These are phyloP conservation scores for Ruditapes philippinarum DNA, from an alignment of 1,140 invertebrate species.

Conservation along the genomic window DNA sequence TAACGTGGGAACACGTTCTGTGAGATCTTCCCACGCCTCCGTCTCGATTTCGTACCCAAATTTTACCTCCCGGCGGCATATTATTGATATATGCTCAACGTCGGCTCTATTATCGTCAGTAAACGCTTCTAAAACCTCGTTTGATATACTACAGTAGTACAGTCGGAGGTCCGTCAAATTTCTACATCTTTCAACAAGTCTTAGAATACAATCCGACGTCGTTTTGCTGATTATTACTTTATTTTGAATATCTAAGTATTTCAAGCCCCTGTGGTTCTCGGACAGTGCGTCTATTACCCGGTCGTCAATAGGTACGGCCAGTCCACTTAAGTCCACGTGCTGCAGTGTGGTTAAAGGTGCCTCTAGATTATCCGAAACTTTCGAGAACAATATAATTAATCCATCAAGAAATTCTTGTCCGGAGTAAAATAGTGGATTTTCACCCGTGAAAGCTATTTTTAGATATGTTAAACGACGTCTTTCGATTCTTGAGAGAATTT, in stretches of 20 bases:
- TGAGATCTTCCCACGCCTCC: constrained; percentile 74
- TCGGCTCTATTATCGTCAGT: constrained; percentile 60
- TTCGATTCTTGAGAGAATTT: constrained; percentile 54
- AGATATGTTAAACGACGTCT: constrained; percentile 60
- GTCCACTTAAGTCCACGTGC: constrained; percentile 76
- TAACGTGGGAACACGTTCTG: constrained; percentile 68
- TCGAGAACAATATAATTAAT: constrained; percentile 69
- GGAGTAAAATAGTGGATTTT: constrained; percentile 78
- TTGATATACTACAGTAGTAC: constrained; percentile 77
- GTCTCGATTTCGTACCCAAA: constrained; percentile 74
- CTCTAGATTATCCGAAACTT: background rate
- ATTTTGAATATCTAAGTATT: constrained; percentile 82
- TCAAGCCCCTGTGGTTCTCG: constrained; percentile 71
- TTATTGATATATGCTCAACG: constrained; percentile 75
- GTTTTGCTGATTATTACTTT: constrained; percentile 77
- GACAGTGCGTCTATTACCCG: constrained; percentile 76
- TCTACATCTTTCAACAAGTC: constrained; percentile 74
- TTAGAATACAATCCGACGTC: constrained; percentile 70
- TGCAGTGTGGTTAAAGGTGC: background rate
- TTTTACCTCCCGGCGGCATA: constrained; percentile 78
- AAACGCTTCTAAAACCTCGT: constrained; percentile 75
- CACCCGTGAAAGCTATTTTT: constrained; percentile 69
- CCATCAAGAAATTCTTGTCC: constrained; percentile 71
- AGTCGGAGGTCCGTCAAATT: constrained; percentile 74
- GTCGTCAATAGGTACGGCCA: constrained; percentile 77